Base-by-base conservation (phyloP, 37 sponge, comb jelly and placozoan genomes). In the Beroe ovata region DNA sequence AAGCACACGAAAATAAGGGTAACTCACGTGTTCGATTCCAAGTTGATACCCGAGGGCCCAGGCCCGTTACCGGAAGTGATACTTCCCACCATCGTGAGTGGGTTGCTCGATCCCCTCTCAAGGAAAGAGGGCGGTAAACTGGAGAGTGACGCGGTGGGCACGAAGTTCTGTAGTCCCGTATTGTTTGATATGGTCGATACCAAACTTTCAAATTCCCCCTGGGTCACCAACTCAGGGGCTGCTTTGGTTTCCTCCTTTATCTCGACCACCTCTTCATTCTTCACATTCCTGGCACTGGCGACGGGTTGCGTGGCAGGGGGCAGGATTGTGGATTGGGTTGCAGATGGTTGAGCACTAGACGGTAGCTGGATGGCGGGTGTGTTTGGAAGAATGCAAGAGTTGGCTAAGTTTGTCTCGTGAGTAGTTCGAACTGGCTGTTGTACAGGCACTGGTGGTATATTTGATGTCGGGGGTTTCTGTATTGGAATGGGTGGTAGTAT, bases 111-210 rank as follows among this genome's bases (percentile, higher is more conserved):
- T 32, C 84, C 84, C 8, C 84, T 42, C 54, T 77, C 84, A 18
- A 77, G 84, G 84, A 77, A 77, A 0, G 84, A 77, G 84, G 84
- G 84, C 21, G 84, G 84, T n/a, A 77, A 25, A 77, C 54, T n/a
- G 11, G 84, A 77, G 42, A 54, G 84, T 3, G 84, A 42, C 6
- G 84, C 84, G 25, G 84, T 77, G 11, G 84, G 84, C 21, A 77
- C 54, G 33, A 77, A 77, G 84, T 77, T 77, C 54, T 77, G 84
- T 40, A 77, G 26, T 40, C 84, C 84, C 4, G 28, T 54, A 41
- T 40, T 77, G 84, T 54, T 54, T 16, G 84, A 77, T 39, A 77
- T 77, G 20, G 54, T 28, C 28, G 54, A 42, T 54, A 77, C 41
- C 54, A 77, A 25, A 20, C 33, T 30, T 1, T 77, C 28, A 21